phyloP scores from a whole-genome alignment of 2,113 vertebrate species.

The Elephas maximus region DNA sequence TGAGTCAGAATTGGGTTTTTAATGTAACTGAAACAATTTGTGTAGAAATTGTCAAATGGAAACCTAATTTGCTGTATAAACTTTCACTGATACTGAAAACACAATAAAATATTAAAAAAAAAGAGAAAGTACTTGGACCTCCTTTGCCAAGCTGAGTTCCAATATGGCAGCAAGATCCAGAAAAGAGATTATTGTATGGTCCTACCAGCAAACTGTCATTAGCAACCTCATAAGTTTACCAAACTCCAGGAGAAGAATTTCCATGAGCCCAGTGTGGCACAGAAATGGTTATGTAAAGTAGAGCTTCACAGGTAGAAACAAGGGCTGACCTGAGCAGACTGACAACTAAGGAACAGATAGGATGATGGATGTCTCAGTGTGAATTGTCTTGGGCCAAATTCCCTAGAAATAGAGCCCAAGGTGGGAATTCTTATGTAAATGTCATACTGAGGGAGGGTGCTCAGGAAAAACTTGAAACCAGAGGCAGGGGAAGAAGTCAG shows the following conservation, averaged over 20 bases:
- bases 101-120: background rate
- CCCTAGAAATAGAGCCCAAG: background rate
- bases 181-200: background rate
- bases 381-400: background rate
- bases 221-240: background rate
- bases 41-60: background rate
- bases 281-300: accelerated
- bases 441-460: background rate
- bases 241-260: background rate
- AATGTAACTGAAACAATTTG: background rate
- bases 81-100: background rate
- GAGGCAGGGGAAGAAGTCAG: background rate
- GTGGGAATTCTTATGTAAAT: background rate
- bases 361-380: background rate
- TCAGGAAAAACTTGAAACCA: background rate
- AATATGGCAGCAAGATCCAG: background rate
- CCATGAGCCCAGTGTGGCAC: background rate
- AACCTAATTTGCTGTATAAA: background rate
- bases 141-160: background rate
- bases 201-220: background rate
- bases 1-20: too few species aligned
- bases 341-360: background rate
- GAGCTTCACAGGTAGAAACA: background rate
- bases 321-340: background rate
- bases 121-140: background rate